These are phyloP conservation scores for Drosophila pullipes DNA, from an alignment of 2,888 invertebrate species.

Conservation along the genomic window DNA sequence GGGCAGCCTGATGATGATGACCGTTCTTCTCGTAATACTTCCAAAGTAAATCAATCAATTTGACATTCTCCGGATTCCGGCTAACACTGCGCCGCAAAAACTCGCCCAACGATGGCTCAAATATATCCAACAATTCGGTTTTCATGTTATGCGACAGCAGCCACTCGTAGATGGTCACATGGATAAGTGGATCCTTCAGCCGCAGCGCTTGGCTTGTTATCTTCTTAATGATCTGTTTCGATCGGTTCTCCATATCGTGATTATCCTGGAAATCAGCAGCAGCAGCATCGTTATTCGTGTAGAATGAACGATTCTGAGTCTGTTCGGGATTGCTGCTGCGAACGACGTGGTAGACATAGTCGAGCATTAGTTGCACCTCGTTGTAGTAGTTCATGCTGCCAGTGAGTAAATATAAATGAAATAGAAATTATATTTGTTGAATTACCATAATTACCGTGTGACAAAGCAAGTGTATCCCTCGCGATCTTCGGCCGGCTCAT, in stretches of 20 bases:
- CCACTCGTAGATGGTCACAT: conserved; percentile 97
- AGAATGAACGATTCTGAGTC: conserved; percentile 61
- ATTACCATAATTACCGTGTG: conserved; percentile 85
- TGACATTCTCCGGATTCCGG: conserved; percentile 87
- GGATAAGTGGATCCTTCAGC: conserved; percentile 93
- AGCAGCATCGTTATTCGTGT: conserved; percentile 4
- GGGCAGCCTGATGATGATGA: conserved; percentile 96
- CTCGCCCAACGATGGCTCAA: conserved; percentile 86
- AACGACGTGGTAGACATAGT: conserved; percentile 85
- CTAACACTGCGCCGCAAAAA: conserved; percentile 85
- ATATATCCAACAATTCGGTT: conserved; percentile 88
- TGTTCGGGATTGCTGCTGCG: conserved; percentile 77
- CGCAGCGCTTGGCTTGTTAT: conserved; percentile 89
- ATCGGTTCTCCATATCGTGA: conserved; percentile 62
- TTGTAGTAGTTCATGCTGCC: conserved; percentile 95
- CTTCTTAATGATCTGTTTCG: conserved; percentile 86
- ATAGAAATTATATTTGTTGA: background rate
- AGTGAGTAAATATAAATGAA: background rate
- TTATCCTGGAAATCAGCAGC: conserved; percentile 9
- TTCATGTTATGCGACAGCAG: conserved; percentile 92
- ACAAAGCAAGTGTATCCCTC: conserved; percentile 92
- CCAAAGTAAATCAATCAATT: conserved; percentile 94
- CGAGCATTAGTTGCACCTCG: conserved; percentile 92
- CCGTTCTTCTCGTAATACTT: conserved; percentile 97
- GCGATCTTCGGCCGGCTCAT: conserved; percentile 92